Conservation (phyloP, 2,797 vertebrate genomes). For the Acipenser transmontanus region DNA sequence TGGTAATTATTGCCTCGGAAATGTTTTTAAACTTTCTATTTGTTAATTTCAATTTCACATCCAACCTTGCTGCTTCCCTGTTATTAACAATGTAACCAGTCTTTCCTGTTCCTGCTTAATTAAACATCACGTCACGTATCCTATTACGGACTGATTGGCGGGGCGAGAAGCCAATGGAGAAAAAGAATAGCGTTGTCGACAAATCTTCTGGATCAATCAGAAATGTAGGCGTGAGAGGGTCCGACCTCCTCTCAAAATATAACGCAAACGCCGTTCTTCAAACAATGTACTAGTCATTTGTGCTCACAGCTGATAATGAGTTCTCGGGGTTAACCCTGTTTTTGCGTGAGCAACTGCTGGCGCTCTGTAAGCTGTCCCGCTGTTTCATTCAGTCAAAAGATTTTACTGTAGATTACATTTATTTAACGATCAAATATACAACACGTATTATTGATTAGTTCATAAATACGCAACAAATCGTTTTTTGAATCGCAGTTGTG, state of each 20-base stretch:
- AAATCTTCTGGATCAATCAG: conserved; percentile 31
- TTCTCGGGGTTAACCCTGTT: conserved; percentile 28
- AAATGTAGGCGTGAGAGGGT: background rate
- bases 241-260: conserved; percentile 5
- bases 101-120: conserved; percentile 43
- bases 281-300: background rate
- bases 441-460: too few relatives aligned
- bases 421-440: too few relatives aligned
- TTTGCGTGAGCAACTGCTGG: conserved; percentile 42
- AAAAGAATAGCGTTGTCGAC: background rate
- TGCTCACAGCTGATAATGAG: background rate
- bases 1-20: background rate
- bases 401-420: too few relatives aligned
- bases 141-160: conserved; percentile 28
- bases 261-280: background rate
- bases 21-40: conserved; percentile 17
- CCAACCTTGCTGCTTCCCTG: conserved; percentile 25
- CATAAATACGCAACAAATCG: too few relatives aligned
- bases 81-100: conserved; percentile 34
- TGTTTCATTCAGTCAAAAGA: too few relatives aligned
- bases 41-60: conserved; percentile 11
- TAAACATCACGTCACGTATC: conserved; percentile 33
- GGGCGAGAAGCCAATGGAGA: conserved; percentile 30
- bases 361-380: background rate
- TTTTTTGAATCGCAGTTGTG: too few relatives aligned